phyloP scores from a whole-genome alignment of 2,797 vertebrate species.

The Ficedula albicollis region DNA sequence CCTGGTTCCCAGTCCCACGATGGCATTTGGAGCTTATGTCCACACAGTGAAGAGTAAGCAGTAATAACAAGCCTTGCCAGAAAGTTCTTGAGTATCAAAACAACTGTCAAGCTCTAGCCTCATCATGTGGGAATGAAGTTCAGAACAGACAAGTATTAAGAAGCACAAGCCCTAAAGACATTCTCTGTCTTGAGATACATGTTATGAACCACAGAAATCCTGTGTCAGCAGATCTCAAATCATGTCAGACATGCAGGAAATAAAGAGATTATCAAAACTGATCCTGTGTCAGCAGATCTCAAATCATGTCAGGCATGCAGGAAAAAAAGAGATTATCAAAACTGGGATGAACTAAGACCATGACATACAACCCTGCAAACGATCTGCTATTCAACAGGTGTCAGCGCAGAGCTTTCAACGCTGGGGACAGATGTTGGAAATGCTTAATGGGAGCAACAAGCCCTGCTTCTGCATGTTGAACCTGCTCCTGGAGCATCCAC shows the following conservation, averaged over 20 bases:
- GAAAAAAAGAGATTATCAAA: constrained; percentile 29
- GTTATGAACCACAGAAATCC: neutral
- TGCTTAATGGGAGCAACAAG: neutral
- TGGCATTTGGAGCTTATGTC: neutral
- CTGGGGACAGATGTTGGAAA: constrained; percentile 1
- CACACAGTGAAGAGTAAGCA: neutral
- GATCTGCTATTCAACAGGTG: constrained; percentile 7
- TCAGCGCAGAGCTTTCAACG: constrained; percentile 1
- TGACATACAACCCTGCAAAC: neutral
- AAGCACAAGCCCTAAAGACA: neutral
- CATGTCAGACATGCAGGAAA: neutral
- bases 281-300: neutral
- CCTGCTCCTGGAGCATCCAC: neutral
- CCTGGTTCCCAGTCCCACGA: neutral
- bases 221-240: constrained; percentile 8
- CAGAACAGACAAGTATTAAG: neutral
- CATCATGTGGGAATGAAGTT: neutral
- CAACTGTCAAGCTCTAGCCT: neutral
- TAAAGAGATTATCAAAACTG: constrained; percentile 19
- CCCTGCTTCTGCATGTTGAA: neutral
- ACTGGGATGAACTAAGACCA: neutral
- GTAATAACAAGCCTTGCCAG: neutral
- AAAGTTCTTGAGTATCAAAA: neutral
- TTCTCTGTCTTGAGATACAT: neutral
- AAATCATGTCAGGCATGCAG: neutral